Evolutionary conservation across 2,797 vertebrate species (phyloP), one percentile per base, ranked within the genome.

Genomic region (Chanos chanos): DNA sequence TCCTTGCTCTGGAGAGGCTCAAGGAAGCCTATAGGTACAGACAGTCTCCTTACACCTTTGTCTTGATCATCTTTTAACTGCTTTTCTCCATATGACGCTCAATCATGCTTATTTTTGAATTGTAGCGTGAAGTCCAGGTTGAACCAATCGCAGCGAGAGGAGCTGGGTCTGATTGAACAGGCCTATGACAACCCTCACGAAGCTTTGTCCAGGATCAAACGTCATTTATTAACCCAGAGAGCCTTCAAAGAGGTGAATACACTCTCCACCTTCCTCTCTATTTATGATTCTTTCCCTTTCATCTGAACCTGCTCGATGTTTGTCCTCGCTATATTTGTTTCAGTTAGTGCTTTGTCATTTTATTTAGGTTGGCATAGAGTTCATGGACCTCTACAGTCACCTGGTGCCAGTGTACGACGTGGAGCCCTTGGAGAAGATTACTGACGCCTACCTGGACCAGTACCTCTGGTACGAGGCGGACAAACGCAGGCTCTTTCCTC

Each of bases 361-460:
- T 28, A 7, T 70, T 0, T 59, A 99, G 97, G 97, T 99, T 50
- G 97, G 97, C 50, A 99, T 99, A 18, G 97, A 99, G 80, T 99
- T 99, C 81, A 99, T 99, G 97, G 97, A 99, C 84, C 85, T 99
- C 67, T 99, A 99, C 84, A 99, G 96, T 80, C 97, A 99, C 62
- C 75, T 99, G 54, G 97, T 99, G 41, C 97, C 97, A 0, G 97
- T 99, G 37, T 99, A 99, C 22, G 97, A 99, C 1, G 97, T 99
- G 28, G 97, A 99, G 61, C 97, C 97, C 1, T 74, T 99, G 79
- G 97, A 99, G 85, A 99, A 99, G 85, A 99, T 99, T 85, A 99
- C 96, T 0, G 97, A 99, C 1, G 97, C 97, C 33, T 99, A 99
- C 74, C 78, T 99, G 75, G 97, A 99, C 84, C 97, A 99, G 78